phyloP scores from a whole-genome alignment of 2,797 vertebrate genomes.

The Eospalax fontanierii region DNA sequence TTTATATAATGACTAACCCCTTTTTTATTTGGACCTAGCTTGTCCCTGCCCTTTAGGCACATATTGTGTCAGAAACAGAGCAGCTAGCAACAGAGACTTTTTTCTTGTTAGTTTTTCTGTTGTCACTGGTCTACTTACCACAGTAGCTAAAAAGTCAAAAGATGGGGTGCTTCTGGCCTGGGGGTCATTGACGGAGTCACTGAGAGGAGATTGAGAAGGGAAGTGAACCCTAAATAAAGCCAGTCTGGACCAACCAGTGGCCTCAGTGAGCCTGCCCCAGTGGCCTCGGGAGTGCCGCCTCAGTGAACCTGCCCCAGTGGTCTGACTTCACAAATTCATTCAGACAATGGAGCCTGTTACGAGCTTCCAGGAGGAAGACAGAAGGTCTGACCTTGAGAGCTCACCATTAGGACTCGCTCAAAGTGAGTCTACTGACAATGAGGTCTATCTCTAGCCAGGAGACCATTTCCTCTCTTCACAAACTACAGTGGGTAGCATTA shows the following conservation, averaged over 20 bases:
- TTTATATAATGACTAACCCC: conserved; percentile 32
- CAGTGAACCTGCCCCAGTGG: neutral
- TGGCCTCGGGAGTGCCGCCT: too few species aligned
- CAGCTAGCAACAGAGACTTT: neutral
- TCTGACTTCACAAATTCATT: neutral
- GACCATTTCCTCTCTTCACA: neutral
- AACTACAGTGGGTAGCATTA: neutral
- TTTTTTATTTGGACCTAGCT: neutral
- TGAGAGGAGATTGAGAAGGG: neutral
- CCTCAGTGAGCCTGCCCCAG: neutral
- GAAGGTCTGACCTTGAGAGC: neutral
- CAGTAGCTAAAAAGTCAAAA: neutral
- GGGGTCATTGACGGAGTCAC: neutral
- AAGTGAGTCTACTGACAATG: neutral
- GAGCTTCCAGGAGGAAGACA: neutral
- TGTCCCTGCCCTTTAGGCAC: conserved; percentile 13
- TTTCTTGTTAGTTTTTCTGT: conserved; percentile 42
- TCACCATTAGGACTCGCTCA: neutral
- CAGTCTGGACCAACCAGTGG: neutral
- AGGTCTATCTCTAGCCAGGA: neutral
- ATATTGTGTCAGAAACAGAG: conserved; percentile 48
- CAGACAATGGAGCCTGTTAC: neutral
- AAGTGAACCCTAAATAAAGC: neutral
- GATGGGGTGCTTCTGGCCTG: neutral
- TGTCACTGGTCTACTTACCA: conserved; percentile 7